Base-by-base conservation (phyloP, 2,797 vertebrate species). In the Phataginus tricuspis region DNA sequence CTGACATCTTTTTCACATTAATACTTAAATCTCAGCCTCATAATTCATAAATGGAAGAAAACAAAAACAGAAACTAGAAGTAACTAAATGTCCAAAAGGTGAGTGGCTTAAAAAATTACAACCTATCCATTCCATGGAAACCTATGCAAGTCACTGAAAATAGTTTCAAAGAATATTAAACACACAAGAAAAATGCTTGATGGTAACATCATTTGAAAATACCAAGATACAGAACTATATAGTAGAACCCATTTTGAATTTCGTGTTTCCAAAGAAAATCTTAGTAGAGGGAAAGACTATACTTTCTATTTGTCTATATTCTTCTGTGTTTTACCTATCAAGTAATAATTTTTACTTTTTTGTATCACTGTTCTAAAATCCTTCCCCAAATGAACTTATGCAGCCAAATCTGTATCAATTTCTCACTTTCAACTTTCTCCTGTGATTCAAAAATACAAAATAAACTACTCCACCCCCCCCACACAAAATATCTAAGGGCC, bases 361-460 rank as follows among this genome's bases (percentile, higher is more conserved):
- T 51, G 57, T 82, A 85, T 78, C 51, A 95, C 13, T 83, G 61
- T 57, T 92, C 83, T 89, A 93, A 92, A 95, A 83, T 86, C 49
- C 72, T 94, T 64, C 27, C 72, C 79, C 14, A 92, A 83, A 2
- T 85, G 45, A 89, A 86, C 37, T 95, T 93, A 78, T 0, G 1
- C 8, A 96, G 23, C 29, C 93, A 69, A 93, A 75, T 90, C 53
- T 72, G 34, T 90, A 78, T 68, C 59, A 64, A 84, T 78, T 91
- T 90, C 82, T 95, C 53, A 90, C 34, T 95, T 85, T 59, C 77
- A 92, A 85, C 86, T 86, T 85, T 93, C 13, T 93, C 66, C 59
- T 84, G 80, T 29, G 25, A 84, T 74, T 79, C 72, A 82, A 96
- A 94, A 89, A 86, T 68, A 94, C n/a, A 79, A 77, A 80, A 95